Evolutionary conservation across 2,888 invertebrate species (phyloP).

Genomic region (Gastrophysa polygoni): DNA sequence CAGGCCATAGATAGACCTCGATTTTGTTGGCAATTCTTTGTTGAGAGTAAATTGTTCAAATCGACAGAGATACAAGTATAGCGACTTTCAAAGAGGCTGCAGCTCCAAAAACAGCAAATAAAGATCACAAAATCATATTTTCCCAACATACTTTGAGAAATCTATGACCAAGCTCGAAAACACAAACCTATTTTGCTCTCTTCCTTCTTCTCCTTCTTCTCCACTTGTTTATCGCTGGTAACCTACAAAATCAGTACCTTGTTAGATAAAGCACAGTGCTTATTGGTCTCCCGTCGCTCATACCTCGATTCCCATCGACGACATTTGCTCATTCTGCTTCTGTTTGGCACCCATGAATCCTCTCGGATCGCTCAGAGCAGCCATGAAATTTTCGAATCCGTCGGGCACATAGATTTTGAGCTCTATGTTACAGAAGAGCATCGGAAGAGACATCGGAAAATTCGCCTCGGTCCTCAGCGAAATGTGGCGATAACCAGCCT

Average conservation of each 20-base stretch:
- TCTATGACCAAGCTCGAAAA: background rate
- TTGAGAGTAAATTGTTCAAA: no score
- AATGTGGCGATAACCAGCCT: constrained; percentile 97
- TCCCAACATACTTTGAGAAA: no score
- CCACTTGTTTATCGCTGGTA: constrained; percentile 58
- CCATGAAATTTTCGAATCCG: constrained; percentile 98
- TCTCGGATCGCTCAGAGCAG: constrained; percentile 93
- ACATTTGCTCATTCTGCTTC: constrained; percentile 89
- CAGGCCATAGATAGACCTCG: no score
- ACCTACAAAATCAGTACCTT: constrained; percentile 24
- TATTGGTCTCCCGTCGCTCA: no score
- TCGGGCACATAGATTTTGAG: constrained; percentile 99
- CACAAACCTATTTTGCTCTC: constrained; percentile 73
- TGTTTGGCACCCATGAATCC: constrained; percentile 88
- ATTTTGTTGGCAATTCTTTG: no score
- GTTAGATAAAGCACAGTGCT: no score
- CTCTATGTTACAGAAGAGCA: constrained; percentile 98
- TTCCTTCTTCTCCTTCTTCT: constrained; percentile 69
- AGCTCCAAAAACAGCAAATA: no score
- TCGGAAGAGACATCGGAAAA: constrained; percentile 98
- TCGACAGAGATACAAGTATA: no score
- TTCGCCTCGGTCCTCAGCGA: constrained; percentile 97
- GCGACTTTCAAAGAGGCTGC: no score
- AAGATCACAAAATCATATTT: no score
- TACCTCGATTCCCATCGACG: constrained; percentile 90